phyloP scores from a whole-genome alignment of 2,888 invertebrate species.

The Watsonalla cultraria region DNA sequence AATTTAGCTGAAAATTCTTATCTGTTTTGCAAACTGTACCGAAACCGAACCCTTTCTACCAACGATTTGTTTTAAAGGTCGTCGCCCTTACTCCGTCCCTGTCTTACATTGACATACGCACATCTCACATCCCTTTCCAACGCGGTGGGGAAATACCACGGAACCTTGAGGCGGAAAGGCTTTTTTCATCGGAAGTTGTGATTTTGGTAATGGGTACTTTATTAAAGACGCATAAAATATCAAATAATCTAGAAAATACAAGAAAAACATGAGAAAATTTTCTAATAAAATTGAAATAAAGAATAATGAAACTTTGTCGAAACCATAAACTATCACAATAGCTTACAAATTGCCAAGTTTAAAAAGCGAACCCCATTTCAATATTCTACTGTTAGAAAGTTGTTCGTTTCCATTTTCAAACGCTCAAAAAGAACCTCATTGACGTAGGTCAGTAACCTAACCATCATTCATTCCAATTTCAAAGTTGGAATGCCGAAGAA shows the following conservation, averaged over 20 bases:
- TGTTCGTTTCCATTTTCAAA: too few species aligned
- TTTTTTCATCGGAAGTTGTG: constrained; percentile 61
- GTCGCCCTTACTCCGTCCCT: constrained; percentile 61
- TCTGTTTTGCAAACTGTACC: constrained; percentile 58
- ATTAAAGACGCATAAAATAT: constrained; percentile 6
- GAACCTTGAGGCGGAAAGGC: constrained; percentile 56
- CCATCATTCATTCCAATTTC: constrained; percentile 75
- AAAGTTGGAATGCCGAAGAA: constrained; percentile 75
- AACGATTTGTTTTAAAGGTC: constrained; percentile 78
- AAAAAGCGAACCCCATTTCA: too few species aligned
- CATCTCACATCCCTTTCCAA: constrained; percentile 45
- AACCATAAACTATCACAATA: too few species aligned
- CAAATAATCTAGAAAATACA: too few species aligned
- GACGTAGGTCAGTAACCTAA: constrained; percentile 72
- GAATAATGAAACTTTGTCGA: too few species aligned
- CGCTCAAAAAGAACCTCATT: constrained; percentile 24
- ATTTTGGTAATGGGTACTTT: constrained; percentile 37
- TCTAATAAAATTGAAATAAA: too few species aligned
- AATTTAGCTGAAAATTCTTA: too few species aligned
- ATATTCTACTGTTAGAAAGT: too few species aligned
- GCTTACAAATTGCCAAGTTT: too few species aligned
- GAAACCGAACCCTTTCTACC: constrained; percentile 72
- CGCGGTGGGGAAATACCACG: constrained; percentile 62
- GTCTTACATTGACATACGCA: constrained; percentile 36
- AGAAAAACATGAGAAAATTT: too few species aligned